Evolutionary conservation across 1,140 invertebrate genomes (phyloP), one percentile per base, ranked within the genome.

Genomic region (Camponotus vicinus): DNA sequence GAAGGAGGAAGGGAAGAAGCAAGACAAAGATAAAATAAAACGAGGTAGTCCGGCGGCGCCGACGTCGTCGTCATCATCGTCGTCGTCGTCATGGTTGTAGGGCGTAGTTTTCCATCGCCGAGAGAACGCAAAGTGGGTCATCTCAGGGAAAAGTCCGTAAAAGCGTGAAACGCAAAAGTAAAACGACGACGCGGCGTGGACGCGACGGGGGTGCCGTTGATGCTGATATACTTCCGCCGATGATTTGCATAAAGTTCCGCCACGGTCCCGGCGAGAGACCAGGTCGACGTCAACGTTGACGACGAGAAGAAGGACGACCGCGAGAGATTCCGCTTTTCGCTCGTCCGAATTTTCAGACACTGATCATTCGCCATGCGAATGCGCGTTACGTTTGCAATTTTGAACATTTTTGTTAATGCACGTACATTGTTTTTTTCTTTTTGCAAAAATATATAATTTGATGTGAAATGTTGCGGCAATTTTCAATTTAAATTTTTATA

Each of bases 161-260:
- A 87, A 88, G 86, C 83, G 86, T 79, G 83, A 85, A 85, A 88
- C 76, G 86, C 75, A 78, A 88, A 88, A 88, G 86, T 88, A 88
- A 87, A 87, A 85, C 80, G 82, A 87, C 82, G 59, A 75, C 61
- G 71, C 79, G 80, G 40, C 78, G 13, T 21, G 73, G 70, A 82
- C 73, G 57, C 37, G n/a, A 42, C 45, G 61, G 42, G 77, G 61
- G 63, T 78, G 86, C 15, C 64, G 63, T 69, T 80, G 86, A 76
- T 87, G 69, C 79, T 75, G 79, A 73, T 83, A 87, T 86, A 80
- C 82, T 79, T 89, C 78, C 69, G 79, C 27, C 40, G 71, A 83
- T 87, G 84, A 86, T 82, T 80, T 88, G 78, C 76, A 86, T 87
- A 88, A 84, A 88, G 75, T 80, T 80, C 84, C 49, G 52, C 21